These are phyloP conservation scores for Metallyticus violacea DNA, from an alignment of 2,888 invertebrate genomes.

Conservation along the genomic window DNA sequence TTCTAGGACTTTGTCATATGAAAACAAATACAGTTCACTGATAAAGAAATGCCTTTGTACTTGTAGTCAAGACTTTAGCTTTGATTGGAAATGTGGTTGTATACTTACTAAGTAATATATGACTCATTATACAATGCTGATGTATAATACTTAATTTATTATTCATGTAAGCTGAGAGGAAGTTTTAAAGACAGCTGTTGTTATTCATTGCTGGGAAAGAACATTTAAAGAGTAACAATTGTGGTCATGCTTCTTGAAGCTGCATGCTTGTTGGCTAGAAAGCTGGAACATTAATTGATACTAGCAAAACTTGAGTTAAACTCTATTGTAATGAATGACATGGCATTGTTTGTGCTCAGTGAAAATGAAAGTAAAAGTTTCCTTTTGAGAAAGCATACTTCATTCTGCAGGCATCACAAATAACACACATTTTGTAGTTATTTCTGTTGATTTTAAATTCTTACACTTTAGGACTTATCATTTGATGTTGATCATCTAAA, in stretches of 20 bases:
- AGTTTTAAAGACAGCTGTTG: no score
- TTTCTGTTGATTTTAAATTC: no score
- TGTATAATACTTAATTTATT: no score
- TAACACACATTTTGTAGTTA: no score
- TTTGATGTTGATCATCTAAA: no score
- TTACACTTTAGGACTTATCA: no score
- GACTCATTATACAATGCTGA: no score
- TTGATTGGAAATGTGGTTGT: neutral
- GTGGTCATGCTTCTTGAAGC: neutral
- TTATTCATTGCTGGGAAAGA: no score
- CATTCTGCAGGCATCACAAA: no score
- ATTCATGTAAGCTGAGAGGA: no score
- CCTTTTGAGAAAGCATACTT: neutral
- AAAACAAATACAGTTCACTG: neutral
- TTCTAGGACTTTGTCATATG: neutral
- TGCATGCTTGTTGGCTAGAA: neutral
- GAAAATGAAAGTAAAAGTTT: neutral
- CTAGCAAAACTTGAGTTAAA: neutral
- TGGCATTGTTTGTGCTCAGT: neutral
- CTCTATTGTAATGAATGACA: neutral
- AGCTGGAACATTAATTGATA: neutral
- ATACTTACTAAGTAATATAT: neutral
- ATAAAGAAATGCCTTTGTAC: neutral
- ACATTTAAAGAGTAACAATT: neutral
- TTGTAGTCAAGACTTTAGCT: neutral